phyloP scores from a whole-genome alignment of 2,888 invertebrate genomes.

The Mimas tiliae region DNA sequence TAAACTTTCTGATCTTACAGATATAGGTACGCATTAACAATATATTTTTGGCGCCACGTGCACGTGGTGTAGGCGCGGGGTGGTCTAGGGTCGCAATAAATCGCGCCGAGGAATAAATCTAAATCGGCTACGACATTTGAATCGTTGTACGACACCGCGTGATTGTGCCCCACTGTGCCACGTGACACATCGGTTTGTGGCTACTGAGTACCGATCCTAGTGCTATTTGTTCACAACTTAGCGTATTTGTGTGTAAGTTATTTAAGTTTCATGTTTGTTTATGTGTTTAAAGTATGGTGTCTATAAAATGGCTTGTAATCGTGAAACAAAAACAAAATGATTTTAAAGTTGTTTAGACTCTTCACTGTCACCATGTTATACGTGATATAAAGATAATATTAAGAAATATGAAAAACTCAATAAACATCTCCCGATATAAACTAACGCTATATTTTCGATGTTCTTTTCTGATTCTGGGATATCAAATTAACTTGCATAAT shows the following conservation, averaged over 20 bases:
- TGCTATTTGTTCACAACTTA: conserved; percentile 39
- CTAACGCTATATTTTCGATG: too few species aligned
- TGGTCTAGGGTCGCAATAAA: conserved; percentile 54
- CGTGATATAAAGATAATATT: too few species aligned
- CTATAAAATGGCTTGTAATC: too few species aligned
- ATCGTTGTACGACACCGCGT: conserved; percentile 51
- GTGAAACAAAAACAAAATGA: too few species aligned
- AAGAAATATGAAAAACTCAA: too few species aligned
- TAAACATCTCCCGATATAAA: too few species aligned
- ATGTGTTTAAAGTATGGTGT: too few species aligned
- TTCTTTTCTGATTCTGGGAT: background rate
- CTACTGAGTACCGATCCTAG: conserved; percentile 32
- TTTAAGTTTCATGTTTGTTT: conserved; percentile 12
- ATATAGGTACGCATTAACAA: too few species aligned
- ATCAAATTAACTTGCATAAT: background rate
- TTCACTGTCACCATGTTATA: too few species aligned
- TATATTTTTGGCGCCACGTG: conserved; percentile 11
- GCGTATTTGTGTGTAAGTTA: conserved; percentile 15
- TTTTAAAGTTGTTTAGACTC: too few species aligned
- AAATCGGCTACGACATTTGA: conserved; percentile 72
- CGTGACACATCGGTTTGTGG: conserved; percentile 38
- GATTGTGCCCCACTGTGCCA: conserved; percentile 56
- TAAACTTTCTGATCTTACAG: too few species aligned
- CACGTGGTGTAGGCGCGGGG: conserved; percentile 20
- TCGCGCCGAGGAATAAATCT: conserved; percentile 69